Evolutionary conservation across 2,888 invertebrate species (phyloP).

Genomic region (Parapristionchus giblindavisi): DNA sequence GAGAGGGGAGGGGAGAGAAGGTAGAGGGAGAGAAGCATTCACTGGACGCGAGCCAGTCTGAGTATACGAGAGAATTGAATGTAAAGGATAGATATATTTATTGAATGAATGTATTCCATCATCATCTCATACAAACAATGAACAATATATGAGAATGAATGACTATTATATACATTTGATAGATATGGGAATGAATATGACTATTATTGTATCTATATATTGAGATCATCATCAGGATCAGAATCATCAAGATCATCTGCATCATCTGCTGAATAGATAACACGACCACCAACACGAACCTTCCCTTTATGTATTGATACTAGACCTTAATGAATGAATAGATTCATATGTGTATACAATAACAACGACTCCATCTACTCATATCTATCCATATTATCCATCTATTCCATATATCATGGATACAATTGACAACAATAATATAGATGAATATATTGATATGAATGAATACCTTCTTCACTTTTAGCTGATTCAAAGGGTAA

Average conservation of each 20-base stretch:
- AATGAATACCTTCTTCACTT: constrained; percentile 28
- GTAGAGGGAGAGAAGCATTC: background rate
- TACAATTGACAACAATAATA: background rate
- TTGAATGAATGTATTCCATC: too few species aligned
- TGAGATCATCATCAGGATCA: constrained; percentile 64
- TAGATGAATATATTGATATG: too few species aligned
- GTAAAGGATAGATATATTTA: too few species aligned
- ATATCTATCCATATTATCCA: background rate
- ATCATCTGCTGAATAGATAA: constrained; percentile 63
- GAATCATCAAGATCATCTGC: constrained; percentile 65
- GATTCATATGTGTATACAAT: background rate
- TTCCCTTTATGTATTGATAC: constrained; percentile 40
- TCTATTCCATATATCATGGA: background rate
- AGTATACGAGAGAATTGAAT: too few species aligned
- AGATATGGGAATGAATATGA: background rate
- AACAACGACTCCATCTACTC: background rate
- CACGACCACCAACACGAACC: constrained; percentile 60
- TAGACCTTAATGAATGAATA: constrained; percentile 12
- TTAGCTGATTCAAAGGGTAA: constrained; percentile 23
- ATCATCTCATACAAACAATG: constrained; percentile 22
- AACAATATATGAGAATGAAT: background rate
- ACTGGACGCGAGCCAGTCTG: too few species aligned
- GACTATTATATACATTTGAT: background rate
- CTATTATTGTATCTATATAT: background rate
- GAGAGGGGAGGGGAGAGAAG: background rate